phyloP scores from a whole-genome alignment of 2,888 invertebrate species.

The Parnassius apollo region DNA sequence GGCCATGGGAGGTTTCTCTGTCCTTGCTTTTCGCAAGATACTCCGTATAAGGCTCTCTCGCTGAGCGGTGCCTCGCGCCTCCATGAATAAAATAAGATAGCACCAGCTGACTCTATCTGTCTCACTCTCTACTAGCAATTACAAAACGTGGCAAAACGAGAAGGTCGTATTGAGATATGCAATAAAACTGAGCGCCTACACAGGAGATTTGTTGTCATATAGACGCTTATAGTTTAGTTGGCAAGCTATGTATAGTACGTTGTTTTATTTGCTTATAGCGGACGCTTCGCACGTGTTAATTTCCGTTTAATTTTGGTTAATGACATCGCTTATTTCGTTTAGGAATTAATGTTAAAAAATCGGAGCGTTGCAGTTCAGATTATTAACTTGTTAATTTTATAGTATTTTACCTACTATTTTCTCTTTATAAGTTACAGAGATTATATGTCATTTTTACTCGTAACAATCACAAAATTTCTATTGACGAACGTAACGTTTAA shows the following conservation, averaged over 20 bases:
- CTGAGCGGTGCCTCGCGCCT: conserved; percentile 47
- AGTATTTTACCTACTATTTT: no score
- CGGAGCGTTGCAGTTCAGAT: background rate
- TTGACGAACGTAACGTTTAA: no score
- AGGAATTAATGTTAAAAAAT: conserved; percentile 11
- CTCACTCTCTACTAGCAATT: conserved; percentile 45
- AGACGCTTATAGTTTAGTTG: conserved; percentile 48
- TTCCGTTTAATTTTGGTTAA: conserved; percentile 60
- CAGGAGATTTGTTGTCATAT: conserved; percentile 62
- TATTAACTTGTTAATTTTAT: background rate
- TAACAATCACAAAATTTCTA: no score
- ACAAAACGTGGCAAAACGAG: conserved; percentile 45
- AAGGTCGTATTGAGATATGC: conserved; percentile 53
- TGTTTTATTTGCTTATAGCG: conserved; percentile 57
- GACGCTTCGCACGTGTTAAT: conserved; percentile 59
- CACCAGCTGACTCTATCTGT: conserved; percentile 54
- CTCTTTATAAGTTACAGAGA: no score
- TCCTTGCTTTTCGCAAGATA: conserved; percentile 55
- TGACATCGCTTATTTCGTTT: conserved; percentile 37
- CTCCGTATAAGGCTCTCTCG: conserved; percentile 54
- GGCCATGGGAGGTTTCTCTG: conserved; percentile 49
- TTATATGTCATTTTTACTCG: no score
- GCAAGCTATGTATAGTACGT: conserved; percentile 44
- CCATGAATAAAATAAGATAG: conserved; percentile 71
- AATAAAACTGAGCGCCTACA: conserved; percentile 65